These are phyloP conservation scores for Machimus rusticus DNA, from an alignment of 2,888 invertebrate genomes.

Conservation along the genomic window DNA sequence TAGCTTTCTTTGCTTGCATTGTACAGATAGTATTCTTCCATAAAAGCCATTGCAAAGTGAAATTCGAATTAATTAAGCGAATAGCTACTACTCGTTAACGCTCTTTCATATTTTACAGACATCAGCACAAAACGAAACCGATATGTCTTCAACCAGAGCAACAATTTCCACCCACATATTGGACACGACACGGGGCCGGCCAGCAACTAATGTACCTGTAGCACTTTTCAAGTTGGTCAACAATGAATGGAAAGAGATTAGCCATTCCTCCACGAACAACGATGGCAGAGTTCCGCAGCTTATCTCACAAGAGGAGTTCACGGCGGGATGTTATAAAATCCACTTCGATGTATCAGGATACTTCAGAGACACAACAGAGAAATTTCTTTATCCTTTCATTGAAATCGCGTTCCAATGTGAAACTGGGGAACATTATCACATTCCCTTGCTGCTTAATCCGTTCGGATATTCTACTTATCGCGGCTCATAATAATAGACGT, in stretches of 20 bases:
- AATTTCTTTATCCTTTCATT: conserved; percentile 78
- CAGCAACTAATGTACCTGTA: conserved; percentile 72
- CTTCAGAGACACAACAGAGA: conserved; percentile 68
- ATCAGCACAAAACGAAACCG: conserved; percentile 14
- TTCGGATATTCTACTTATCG: conserved; percentile 81
- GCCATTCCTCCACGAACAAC: conserved; percentile 69
- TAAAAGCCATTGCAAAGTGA: not conserved
- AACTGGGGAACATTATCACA: conserved; percentile 74
- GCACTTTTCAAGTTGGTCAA: conserved; percentile 72
- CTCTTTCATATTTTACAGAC: not conserved
- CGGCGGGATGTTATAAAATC: conserved; percentile 75
- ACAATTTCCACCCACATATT: conserved; percentile 78
- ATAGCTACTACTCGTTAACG: not conserved
- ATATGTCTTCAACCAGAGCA: conserved; percentile 57
- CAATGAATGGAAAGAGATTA: conserved; percentile 73
- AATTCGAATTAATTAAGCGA: not conserved
- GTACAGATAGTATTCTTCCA: not conserved
- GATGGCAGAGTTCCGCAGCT: conserved; percentile 75
- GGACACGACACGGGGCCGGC: conserved; percentile 74
- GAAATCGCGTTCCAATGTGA: conserved; percentile 78
- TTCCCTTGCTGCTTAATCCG: conserved; percentile 77
- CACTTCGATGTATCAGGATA: conserved; percentile 78
- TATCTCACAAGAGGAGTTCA: conserved; percentile 67
- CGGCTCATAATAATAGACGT: conserved; percentile 67
- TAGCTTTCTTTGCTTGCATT: not conserved